Percentiles rank a stretch among this genome's conserved stretches.
These are phyloP conservation scores for Rhagonycha lutea DNA, from an alignment of 2,888 invertebrate genomes.

Conservation along the genomic window DNA sequence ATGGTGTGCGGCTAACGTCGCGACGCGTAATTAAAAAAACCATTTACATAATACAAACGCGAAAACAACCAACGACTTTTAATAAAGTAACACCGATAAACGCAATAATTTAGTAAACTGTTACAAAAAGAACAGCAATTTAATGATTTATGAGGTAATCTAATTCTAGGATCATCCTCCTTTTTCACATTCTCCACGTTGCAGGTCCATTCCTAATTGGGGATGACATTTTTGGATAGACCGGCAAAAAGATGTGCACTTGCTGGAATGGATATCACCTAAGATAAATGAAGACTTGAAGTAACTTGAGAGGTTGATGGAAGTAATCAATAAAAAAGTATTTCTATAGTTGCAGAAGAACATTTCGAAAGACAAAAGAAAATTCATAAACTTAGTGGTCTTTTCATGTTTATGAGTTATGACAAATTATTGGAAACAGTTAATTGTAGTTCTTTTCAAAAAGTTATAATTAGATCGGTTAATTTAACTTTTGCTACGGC, in stretches of 20 bases:
- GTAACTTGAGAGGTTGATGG: background rate
- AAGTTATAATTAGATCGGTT: background rate
- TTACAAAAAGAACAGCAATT: too few species aligned
- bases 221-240: background rate
- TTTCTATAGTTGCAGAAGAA: background rate
- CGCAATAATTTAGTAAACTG: too few species aligned
- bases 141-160: too few species aligned
- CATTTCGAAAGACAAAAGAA: background rate
- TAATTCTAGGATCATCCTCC: too few species aligned
- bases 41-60: too few species aligned
- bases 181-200: too few species aligned
- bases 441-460: background rate
- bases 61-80: too few species aligned
- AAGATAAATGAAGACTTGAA: background rate
- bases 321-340: background rate
- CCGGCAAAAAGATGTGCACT: background rate
- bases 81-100: too few species aligned
- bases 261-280: background rate
- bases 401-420: background rate
- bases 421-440: background rate
- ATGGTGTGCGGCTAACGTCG: too few species aligned
- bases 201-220: background rate
- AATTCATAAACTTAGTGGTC: background rate
- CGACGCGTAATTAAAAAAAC: too few species aligned
- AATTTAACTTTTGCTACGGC: background rate